Evolutionary conservation across 2,888 invertebrate species (phyloP).

Genomic region (Lamellibrachia columna): DNA sequence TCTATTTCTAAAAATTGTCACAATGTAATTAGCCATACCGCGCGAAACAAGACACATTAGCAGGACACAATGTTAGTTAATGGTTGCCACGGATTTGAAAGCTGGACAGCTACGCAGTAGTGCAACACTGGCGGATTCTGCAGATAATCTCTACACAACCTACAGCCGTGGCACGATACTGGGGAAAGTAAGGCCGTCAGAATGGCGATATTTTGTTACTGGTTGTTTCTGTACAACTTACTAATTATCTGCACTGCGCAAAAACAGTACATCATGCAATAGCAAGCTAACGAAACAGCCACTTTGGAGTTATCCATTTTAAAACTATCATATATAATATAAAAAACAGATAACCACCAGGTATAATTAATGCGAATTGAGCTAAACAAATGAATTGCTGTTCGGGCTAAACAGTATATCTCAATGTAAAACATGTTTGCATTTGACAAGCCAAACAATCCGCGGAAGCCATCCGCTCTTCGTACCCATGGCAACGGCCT

Average conservation of each 20-base stretch:
- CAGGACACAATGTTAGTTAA: neutral
- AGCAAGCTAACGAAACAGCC: neutral
- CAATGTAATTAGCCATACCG: neutral
- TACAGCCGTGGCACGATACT: neutral
- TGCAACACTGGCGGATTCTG: conserved; percentile 4
- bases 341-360: neutral
- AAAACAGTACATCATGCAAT: conserved; percentile 3
- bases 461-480: neutral
- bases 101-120: neutral
- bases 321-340: neutral
- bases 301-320: neutral
- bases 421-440: neutral
- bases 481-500: neutral
- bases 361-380: neutral
- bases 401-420: neutral
- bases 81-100: neutral
- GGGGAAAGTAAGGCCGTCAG: neutral
- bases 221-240: neutral
- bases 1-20: neutral
- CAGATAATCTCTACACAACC: neutral
- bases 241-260: neutral
- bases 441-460: neutral
- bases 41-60: neutral
- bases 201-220: neutral
- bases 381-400: neutral